phyloP scores from a whole-genome alignment of 2,113 vertebrate genomes.

The Montifringilla adamsi region DNA sequence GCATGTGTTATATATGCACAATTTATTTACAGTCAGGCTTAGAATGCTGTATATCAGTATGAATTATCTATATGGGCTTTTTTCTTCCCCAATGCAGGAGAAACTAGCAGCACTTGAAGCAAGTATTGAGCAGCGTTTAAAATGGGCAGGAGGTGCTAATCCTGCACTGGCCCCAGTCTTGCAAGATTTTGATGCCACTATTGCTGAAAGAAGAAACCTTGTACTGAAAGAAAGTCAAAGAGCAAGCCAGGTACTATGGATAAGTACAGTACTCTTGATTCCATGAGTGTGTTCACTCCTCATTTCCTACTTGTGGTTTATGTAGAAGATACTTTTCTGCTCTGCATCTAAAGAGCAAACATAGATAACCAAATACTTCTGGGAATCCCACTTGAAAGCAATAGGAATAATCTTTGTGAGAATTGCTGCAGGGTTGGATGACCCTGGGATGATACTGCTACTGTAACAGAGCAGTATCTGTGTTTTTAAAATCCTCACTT shows the following conservation, averaged over 20 bases:
- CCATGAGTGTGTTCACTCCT: neutral
- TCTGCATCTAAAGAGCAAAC: neutral
- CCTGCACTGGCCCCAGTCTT: conserved; percentile 91
- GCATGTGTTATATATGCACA: neutral
- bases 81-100: conserved; percentile 75
- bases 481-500: neutral
- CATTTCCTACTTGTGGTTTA: neutral
- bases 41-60: neutral
- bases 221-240: conserved; percentile 92
- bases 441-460: neutral
- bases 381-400: neutral
- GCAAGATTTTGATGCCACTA: conserved; percentile 97
- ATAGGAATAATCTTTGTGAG: neutral
- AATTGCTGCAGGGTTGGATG: neutral
- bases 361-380: neutral
- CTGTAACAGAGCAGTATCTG: neutral
- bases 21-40: neutral
- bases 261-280: neutral
- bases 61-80: rapidly evolving
- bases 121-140: conserved; percentile 96
- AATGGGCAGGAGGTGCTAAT: conserved; percentile 98
- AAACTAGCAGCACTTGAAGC: conserved; percentile 91
- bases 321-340: neutral
- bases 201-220: conserved; percentile 89
- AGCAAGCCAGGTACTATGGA: conserved; percentile 84